Evolutionary conservation across 2,888 invertebrate species (phyloP).

Genomic region (Ariolimax columbianus): DNA sequence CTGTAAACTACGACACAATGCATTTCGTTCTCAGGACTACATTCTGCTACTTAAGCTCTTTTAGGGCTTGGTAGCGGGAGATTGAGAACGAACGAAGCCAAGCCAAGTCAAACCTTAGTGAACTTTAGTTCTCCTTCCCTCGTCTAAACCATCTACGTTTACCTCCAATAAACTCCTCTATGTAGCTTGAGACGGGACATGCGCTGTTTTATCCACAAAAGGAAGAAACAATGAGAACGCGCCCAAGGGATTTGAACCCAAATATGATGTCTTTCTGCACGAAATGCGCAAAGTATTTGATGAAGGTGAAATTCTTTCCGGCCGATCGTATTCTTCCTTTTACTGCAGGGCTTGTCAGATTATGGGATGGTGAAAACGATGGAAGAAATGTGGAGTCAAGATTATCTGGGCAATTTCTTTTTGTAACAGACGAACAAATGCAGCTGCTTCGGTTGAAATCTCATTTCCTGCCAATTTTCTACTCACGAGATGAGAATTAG

Average conservation of each 20-base stretch:
- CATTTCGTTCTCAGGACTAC: too few species aligned
- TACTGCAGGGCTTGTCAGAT: not conserved
- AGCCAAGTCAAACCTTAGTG: too few species aligned
- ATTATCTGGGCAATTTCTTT: constrained; percentile 28
- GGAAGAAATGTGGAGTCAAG: constrained; percentile 22
- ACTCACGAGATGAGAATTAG: constrained; percentile 29
- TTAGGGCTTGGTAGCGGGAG: too few species aligned
- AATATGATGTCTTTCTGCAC: not conserved
- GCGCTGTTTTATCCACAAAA: too few species aligned
- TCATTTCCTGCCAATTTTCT: constrained; percentile 28
- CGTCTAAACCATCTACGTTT: too few species aligned
- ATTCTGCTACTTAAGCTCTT: too few species aligned
- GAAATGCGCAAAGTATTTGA: not conserved
- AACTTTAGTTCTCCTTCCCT: too few species aligned
- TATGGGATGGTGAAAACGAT: not conserved
- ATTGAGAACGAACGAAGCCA: too few species aligned
- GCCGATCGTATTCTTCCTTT: not conserved
- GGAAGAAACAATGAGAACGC: not conserved
- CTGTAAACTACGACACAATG: too few species aligned
- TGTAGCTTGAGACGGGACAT: too few species aligned
- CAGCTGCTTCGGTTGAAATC: not conserved
- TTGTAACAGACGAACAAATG: constrained; percentile 10
- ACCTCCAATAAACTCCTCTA: too few species aligned
- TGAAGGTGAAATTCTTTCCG: not conserved
- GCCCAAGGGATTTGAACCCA: not conserved